Evolutionary conservation across 53 echinoderm and acorn worm species (phyloP), one percentile per base, ranked within the genome.

Genomic region (Actinopyga echinites): DNA sequence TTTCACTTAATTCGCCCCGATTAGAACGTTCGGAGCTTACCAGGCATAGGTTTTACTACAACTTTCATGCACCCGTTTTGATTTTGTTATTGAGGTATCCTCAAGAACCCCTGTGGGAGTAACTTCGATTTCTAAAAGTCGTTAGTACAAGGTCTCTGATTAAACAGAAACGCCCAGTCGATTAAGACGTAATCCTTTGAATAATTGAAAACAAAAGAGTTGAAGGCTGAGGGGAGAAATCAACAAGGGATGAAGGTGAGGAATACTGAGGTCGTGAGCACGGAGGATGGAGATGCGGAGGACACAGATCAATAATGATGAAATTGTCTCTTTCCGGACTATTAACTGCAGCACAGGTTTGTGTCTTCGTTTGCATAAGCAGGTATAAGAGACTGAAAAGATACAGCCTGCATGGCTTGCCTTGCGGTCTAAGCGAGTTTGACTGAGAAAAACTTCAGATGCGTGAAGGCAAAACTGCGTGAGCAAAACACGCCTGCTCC

Each of bases 131-230:
- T 37, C 30, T 9, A 17, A 67, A 32, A 35, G 30, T 33, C n/a
- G 30, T 67, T 37, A 33, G 33, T 37, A 35, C 67, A 67, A 67
- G 67, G 67, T 35, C 67, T 34, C 21, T n/a, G 2, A 35, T 31
- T 35, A 35, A 31, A 35, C 31, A 8, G 67, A 33, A 67, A 29
- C 67, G 67, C 67, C 67, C 67, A 67, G 35, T 67, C 67, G 67
- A 67, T 67, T 67, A 6, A 32, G 33, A 35, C 17, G 17, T 33
- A 67, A 67, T 67, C 67, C 67, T 33, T 30, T 33, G 37, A 67
- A 35, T 35, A 67, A 35, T 67, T 33, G 37, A 35, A 67, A 67
- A 33, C 33, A 67, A 35, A 67, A 67, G 67, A 37, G 33, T 67
- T 33, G 37, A 67, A 37, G 67, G 37, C 20, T 33, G 67, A 10